phyloP scores from a whole-genome alignment of 2,797 vertebrate species.

The Lutjanus campechanus region DNA sequence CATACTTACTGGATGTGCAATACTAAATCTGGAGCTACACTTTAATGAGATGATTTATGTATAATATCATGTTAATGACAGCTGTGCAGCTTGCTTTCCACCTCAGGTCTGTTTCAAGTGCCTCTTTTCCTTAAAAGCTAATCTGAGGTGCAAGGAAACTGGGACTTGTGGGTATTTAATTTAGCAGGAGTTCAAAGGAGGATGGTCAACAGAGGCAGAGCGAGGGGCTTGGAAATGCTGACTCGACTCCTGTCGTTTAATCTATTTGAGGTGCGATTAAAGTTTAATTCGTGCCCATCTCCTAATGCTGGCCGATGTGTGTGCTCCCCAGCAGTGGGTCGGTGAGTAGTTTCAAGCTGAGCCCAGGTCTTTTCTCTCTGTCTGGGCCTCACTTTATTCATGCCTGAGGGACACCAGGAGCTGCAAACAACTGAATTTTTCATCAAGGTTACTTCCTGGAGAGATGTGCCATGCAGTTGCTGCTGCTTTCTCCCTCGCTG shows the following conservation, averaged over 20 bases:
- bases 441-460: constrained; percentile 87
- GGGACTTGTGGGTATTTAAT: constrained; percentile 67
- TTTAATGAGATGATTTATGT: constrained; percentile 39
- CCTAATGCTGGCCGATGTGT: constrained; percentile 73
- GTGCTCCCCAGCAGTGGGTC: constrained; percentile 64
- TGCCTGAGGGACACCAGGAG: constrained; percentile 85
- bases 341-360: constrained; percentile 82
- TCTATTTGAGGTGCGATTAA: constrained; percentile 86
- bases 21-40: constrained; percentile 9
- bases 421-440: constrained; percentile 88
- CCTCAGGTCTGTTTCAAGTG: constrained; percentile 32
- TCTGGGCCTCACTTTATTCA: constrained; percentile 85
- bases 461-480: constrained; percentile 81
- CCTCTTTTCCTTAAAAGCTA: constrained; percentile 46
- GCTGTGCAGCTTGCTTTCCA: constrained; percentile 28
- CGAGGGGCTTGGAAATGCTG: constrained; percentile 73
- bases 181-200: constrained; percentile 58
- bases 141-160: constrained; percentile 55
- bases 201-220: constrained; percentile 70
- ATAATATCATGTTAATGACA: constrained; percentile 30
- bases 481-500: constrained; percentile 70
- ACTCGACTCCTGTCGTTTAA: constrained; percentile 81
- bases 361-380: constrained; percentile 83
- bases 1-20: constrained; percentile 12
- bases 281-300: constrained; percentile 85